These are phyloP conservation scores for Solenodon paradoxus DNA, from an alignment of 2,113 vertebrate species.

Conservation along the genomic window DNA sequence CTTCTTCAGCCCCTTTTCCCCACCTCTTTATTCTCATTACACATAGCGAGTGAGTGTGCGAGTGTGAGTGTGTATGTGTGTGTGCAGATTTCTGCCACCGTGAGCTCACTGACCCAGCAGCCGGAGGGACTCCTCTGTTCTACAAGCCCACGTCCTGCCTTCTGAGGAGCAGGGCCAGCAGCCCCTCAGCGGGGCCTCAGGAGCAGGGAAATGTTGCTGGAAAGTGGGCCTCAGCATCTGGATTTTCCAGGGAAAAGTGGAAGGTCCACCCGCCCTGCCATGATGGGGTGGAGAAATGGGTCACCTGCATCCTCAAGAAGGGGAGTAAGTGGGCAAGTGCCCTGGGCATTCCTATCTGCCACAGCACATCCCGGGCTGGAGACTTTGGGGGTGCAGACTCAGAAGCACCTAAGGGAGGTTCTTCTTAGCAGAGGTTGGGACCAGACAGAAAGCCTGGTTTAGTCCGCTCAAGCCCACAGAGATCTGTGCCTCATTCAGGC, in stretches of 20 bases:
- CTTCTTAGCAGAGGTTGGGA: not conserved
- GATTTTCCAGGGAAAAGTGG: not conserved
- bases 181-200: not conserved
- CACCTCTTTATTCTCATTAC: not conserved
- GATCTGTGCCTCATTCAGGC: not conserved
- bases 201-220: not conserved
- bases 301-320: not conserved
- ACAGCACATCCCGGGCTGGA: not conserved
- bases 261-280: not conserved
- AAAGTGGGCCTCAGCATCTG: not conserved
- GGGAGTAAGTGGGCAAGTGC: not conserved
- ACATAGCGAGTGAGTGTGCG: accelerated
- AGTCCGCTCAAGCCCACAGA: not conserved
- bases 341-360: not conserved
- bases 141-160: not conserved
- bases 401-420: not conserved
- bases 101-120: not conserved
- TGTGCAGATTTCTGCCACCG: not conserved
- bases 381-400: too few relatives aligned
- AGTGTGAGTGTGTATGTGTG: too few relatives aligned
- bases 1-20: not conserved
- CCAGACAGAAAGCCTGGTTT: not conserved
- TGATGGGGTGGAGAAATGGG: not conserved
- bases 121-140: not conserved
- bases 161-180: not conserved